Conservation (phyloP, 2,797 vertebrate species). For the Betta splendens region DNA sequence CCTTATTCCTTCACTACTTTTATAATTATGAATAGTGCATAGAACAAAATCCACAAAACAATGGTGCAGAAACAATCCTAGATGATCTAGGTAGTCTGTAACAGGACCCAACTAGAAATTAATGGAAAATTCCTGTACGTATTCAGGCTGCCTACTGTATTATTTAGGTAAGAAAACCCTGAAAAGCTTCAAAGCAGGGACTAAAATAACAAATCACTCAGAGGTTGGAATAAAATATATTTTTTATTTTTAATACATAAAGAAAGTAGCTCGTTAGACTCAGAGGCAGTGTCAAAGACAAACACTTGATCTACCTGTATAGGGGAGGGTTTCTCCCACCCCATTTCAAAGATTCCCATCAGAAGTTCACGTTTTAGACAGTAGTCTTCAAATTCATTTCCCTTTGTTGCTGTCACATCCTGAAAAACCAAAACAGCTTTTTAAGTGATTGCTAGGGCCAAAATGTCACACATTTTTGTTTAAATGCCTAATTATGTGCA, state of each 20-base stretch:
- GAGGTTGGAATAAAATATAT: neutral
- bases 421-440: constrained; percentile 39
- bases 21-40: neutral
- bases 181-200: neutral
- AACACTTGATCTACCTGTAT: constrained; percentile 72
- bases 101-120: neutral
- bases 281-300: neutral
- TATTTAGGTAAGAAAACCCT: neutral
- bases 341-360: constrained; percentile 86
- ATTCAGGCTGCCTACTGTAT: neutral
- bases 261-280: neutral
- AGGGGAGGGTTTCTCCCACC: constrained; percentile 84
- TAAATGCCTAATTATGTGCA: neutral
- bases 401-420: constrained; percentile 85
- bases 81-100: neutral
- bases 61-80: neutral
- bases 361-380: constrained; percentile 83
- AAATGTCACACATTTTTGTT: neutral
- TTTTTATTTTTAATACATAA: too few species aligned
- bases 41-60: neutral
- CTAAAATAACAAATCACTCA: neutral
- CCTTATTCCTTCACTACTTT: neutral
- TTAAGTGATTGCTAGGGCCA: neutral
- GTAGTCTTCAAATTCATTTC: constrained; percentile 86
- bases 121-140: neutral